Conservation (phyloP, 2,888 invertebrate genomes). For the Danaus chrysippus region DNA sequence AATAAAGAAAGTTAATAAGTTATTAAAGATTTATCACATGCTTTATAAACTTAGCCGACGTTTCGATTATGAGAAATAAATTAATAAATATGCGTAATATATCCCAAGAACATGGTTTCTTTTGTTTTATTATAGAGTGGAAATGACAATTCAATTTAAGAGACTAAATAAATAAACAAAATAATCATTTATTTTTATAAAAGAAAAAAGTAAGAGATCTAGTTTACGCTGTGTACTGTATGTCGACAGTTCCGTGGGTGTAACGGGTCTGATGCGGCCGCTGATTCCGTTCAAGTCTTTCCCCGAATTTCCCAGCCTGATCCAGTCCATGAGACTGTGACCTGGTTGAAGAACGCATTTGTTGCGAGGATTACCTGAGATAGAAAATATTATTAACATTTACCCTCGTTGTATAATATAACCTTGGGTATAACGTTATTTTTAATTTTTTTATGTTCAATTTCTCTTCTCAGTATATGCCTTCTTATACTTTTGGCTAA, state of each 20-base stretch:
- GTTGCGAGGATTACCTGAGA: constrained; percentile 90
- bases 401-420: neutral
- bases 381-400: constrained; percentile 26
- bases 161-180: too few species aligned
- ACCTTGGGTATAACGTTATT: neutral
- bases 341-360: constrained; percentile 96
- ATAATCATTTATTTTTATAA: too few species aligned
- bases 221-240: constrained; percentile 83
- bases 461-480: too few species aligned
- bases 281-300: constrained; percentile 92
- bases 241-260: constrained; percentile 84
- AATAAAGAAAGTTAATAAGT: neutral
- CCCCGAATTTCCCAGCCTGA: constrained; percentile 91
- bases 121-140: too few species aligned
- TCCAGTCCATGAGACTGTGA: constrained; percentile 98
- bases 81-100: too few species aligned
- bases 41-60: too few species aligned
- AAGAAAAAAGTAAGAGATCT: neutral
- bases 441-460: neutral
- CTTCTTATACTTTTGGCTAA: too few species aligned
- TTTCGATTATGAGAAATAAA: too few species aligned
- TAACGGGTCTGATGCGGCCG: constrained; percentile 82
- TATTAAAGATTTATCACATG: too few species aligned
- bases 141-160: too few species aligned
- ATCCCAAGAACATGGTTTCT: too few species aligned